Conservation (phyloP, 2,113 vertebrate genomes). For the Fukomys damarensis region DNA sequence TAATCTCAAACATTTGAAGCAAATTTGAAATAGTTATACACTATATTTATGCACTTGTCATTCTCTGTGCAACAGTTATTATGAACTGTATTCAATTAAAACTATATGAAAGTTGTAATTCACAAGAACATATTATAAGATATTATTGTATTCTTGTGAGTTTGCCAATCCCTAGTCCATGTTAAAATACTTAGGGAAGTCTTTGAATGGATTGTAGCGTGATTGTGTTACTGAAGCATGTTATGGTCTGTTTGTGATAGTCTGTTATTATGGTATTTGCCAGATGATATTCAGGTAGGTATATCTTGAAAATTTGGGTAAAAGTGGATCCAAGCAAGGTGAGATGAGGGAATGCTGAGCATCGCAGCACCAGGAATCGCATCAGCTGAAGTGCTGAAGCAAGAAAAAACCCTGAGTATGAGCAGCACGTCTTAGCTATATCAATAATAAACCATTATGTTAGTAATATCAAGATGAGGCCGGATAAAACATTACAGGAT, state of each 20-base stretch:
- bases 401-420: background rate
- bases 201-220: background rate
- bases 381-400: background rate
- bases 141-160: background rate
- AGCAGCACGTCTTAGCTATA: background rate
- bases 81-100: background rate
- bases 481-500: background rate
- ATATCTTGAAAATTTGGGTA: background rate
- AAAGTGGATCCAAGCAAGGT: background rate
- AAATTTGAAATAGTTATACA: slow-evolving; percentile 6
- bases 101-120: slow-evolving; percentile 8
- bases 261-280: background rate
- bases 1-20: background rate
- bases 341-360: background rate
- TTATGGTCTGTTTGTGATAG: background rate
- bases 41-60: background rate
- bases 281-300: background rate
- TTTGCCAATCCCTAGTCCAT: background rate
- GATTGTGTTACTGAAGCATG: background rate
- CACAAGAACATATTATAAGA: background rate
- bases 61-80: background rate
- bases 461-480: background rate
- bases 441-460: background rate
- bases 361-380: background rate
- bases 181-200: background rate